Evolutionary conservation across 1,140 invertebrate genomes (phyloP), one percentile per base, ranked within the genome.

Genomic region (Eupristina koningsbergeri): DNA sequence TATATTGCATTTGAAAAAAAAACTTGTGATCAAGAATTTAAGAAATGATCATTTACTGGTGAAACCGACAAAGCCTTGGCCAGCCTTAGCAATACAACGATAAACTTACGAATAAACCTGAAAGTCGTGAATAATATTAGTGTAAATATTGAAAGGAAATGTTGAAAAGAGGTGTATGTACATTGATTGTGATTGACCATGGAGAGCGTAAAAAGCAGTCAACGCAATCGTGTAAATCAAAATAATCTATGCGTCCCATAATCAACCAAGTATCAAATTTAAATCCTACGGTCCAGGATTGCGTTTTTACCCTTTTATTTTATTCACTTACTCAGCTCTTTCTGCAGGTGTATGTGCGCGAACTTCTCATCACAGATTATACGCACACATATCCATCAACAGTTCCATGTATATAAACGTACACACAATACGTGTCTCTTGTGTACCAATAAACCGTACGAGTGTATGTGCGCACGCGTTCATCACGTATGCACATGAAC

Each of bases 371-470:
- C 53, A 45, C 76, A 45, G n/a, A 67, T n/a, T n/a, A n/a, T 2
- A 78, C 58, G 19, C 63, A 63, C 41, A 76, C 74, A 84, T 31
- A 26, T 39, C 45, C 69, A 74, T 39, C 45, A 34, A 58, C 53
- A 29, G 53, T 69, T 47, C 75, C 63, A 74, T 29, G 34, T 74
- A 69, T 41, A 69, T 41, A 61, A 77, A 80, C 78, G 47, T 31
- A 45, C 47, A 39, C 76, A 69, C 41, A 53, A n/a, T 77, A 67
- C 53, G 45, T 53, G 73, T 69, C 41, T 19, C 31, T n/a, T 74
- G 69, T 74, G 45, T 81, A 58, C 80, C 53, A 81, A 75, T 75
- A 75, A 81, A 75, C 26, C 41, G 50, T 41, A 58, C 53, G 45
- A 58, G 80, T 75, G 58, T 63, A 0, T 13, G 53, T 31, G 53